A percentile compares a stretch with the other conserved stretches of the same genome.
phyloP scores from a whole-genome alignment of 1,140 invertebrate species.

The Euborellia annulipes region DNA sequence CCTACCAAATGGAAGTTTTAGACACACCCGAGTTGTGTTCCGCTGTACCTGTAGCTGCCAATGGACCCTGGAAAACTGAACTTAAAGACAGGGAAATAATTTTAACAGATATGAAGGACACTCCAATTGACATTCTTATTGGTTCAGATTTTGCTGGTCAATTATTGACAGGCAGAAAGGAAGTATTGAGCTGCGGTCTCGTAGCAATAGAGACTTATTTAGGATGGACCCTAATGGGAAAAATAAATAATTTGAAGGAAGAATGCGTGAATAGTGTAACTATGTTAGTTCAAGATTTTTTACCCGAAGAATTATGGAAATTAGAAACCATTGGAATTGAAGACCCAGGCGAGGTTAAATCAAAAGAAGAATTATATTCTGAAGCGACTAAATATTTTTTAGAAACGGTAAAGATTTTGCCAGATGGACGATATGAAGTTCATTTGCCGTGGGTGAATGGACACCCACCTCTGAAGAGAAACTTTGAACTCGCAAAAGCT shows the following conservation, averaged over 20 bases:
- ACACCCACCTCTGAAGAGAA: constrained; percentile 13
- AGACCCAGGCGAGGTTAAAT: constrained; percentile 20
- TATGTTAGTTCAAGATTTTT: constrained; percentile 12
- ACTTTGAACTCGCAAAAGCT: constrained; percentile 14
- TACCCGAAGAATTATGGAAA: constrained; percentile 22
- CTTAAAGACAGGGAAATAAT: constrained; percentile 9
- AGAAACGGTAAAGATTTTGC: constrained; percentile 16
- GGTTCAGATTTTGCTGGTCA: constrained; percentile 21
- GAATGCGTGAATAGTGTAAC: constrained; percentile 9
- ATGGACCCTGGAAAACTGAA: constrained; percentile 1
- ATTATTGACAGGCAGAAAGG: constrained; percentile 18
- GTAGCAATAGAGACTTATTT: constrained; percentile 21
- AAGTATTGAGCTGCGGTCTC: constrained; percentile 17
- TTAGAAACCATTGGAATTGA: constrained; percentile 24
- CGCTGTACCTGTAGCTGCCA: not conserved
- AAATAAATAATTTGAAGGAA: constrained; percentile 15
- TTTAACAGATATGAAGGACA: constrained; percentile 9
- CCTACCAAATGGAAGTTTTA: constrained; percentile 2
- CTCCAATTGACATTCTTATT: constrained; percentile 17
- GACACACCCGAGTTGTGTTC: constrained; percentile 5
- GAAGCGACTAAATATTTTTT: constrained; percentile 17
- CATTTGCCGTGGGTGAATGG: constrained; percentile 20
- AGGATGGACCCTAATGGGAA: constrained; percentile 23
- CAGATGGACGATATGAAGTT: constrained; percentile 19
- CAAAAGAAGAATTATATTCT: constrained; percentile 14